phyloP scores from a whole-genome alignment of 2,113 vertebrate genomes.

The Tringa solitaria region DNA sequence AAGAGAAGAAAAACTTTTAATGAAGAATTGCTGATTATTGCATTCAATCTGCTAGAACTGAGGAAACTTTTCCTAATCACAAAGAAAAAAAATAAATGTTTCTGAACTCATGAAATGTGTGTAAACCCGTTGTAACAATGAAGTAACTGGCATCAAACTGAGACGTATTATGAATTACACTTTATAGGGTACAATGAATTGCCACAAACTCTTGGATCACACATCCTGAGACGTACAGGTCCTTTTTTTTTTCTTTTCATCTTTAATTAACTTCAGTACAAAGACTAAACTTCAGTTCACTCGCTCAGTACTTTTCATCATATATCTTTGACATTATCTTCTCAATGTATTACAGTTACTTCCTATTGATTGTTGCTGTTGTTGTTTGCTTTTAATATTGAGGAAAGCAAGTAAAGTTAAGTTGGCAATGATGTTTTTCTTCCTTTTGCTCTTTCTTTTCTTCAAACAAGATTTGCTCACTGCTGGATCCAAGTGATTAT shows the following conservation, averaged over 20 bases:
- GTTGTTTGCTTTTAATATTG: not conserved
- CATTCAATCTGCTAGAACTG: not conserved
- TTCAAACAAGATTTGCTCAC: not conserved
- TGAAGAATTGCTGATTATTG: not conserved
- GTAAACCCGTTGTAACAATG: not conserved
- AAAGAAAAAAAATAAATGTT: not conserved
- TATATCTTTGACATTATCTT: constrained; percentile 9
- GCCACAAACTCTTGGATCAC: not conserved
- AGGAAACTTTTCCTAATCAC: not conserved
- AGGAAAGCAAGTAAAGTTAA: not conserved
- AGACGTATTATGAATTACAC: not conserved
- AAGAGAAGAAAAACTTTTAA: not conserved
- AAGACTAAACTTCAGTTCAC: not conserved
- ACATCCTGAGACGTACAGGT: not conserved
- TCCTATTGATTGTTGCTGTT: constrained; percentile 12
- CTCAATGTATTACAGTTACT: constrained; percentile 32
- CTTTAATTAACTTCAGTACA: constrained; percentile 48
- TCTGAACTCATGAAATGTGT: not conserved
- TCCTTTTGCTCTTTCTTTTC: not conserved
- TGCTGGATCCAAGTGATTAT: constrained; percentile 34
- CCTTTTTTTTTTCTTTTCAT: not conserved
- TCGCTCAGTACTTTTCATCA: not conserved
- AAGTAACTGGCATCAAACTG: not conserved
- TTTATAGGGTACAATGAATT: not conserved
- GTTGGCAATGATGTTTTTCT: not conserved